Percentiles rank a stretch among this genome's conserved stretches.
These are phyloP conservation scores for Glomeris maerens DNA, from an alignment of 1,140 invertebrate genomes.

Conservation along the genomic window DNA sequence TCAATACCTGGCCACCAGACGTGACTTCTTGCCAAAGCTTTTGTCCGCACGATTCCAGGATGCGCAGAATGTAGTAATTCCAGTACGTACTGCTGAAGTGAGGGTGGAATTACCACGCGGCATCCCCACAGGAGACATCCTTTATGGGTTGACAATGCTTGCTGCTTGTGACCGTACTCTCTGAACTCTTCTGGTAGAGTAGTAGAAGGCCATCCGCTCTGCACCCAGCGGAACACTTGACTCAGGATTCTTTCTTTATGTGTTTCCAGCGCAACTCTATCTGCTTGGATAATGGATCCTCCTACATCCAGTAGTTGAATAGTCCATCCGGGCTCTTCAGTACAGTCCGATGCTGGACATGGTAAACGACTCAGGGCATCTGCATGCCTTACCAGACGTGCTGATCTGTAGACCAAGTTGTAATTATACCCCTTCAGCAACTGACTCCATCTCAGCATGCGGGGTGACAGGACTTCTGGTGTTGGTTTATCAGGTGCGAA, in stretches of 20 bases:
- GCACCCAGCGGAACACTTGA: too few relatives aligned
- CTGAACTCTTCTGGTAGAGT: too few relatives aligned
- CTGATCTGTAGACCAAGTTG: conserved; percentile 20
- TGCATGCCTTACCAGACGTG: conserved; percentile 19
- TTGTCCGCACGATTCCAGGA: too few relatives aligned
- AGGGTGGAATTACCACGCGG: too few relatives aligned
- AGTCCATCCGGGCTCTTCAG: too few relatives aligned
- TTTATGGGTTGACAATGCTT: conserved; percentile 5
- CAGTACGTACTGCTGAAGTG: too few relatives aligned
- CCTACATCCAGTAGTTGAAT: too few relatives aligned
- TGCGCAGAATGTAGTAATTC: too few relatives aligned
- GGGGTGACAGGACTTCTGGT: conserved; percentile 19
- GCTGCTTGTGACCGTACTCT: background rate
- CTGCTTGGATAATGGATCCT: conserved; percentile 13
- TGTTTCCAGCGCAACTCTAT: too few relatives aligned
- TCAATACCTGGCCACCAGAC: too few relatives aligned
- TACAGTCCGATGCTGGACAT: too few relatives aligned
- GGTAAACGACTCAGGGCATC: conserved; percentile 22
- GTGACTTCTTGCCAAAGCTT: too few relatives aligned
- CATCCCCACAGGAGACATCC: conserved; percentile 2
- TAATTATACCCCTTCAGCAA: conserved; percentile 24
- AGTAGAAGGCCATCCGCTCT: background rate
- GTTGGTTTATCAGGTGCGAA: conserved; percentile 23
- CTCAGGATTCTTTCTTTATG: background rate
- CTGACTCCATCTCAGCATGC: conserved; percentile 27